Conservation (phyloP, 2,113 vertebrate species). For the Alethe castanea region DNA sequence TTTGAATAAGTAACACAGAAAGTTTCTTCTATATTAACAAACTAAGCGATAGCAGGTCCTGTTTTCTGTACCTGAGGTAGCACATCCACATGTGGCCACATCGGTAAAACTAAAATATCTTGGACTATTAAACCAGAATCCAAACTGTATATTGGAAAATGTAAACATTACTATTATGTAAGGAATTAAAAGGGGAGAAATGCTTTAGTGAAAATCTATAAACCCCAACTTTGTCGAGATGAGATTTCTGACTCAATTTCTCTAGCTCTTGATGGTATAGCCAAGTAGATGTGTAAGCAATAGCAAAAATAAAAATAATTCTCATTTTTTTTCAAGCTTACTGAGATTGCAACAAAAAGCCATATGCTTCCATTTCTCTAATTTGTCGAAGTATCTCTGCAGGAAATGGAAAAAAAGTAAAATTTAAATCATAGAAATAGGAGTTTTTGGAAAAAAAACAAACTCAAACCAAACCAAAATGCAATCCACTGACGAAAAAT, state of each 20-base stretch:
- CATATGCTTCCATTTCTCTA: neutral
- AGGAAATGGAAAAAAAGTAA: neutral
- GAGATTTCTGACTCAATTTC: neutral
- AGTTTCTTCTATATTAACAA: neutral
- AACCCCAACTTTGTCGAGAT: neutral
- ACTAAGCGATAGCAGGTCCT: neutral
- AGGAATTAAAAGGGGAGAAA: neutral
- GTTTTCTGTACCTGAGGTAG: neutral
- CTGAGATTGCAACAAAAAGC: neutral
- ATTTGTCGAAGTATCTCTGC: neutral
- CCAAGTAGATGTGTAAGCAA: neutral
- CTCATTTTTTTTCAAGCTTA: neutral
- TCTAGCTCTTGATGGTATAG: neutral
- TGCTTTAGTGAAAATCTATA: neutral
- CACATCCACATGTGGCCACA: neutral
- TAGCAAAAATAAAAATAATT: neutral
- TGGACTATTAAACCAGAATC: neutral
- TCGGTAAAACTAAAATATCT: neutral
- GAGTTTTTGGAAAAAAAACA: neutral
- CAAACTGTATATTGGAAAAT: neutral
- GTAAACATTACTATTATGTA: neutral
- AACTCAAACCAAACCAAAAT: neutral
- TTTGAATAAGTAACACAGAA: neutral
- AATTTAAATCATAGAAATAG: neutral
- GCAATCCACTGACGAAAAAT: neutral